Evolutionary conservation across 1,140 invertebrate species (phyloP).

Genomic region (Helicoverpa armigera): DNA sequence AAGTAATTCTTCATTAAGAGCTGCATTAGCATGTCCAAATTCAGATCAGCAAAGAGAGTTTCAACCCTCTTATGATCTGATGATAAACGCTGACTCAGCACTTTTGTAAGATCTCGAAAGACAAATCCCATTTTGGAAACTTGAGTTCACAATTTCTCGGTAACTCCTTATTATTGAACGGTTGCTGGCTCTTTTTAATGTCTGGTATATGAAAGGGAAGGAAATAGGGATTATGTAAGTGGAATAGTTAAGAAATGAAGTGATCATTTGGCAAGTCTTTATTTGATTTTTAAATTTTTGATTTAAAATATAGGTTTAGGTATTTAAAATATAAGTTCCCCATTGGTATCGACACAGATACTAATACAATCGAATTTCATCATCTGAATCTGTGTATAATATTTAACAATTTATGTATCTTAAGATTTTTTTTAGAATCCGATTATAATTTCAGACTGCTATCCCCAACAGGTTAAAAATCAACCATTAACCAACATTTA

Average conservation of each 20-base stretch:
- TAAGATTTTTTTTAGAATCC: no score
- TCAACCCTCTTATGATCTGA: conserved; percentile 31
- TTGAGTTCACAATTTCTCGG: conserved; percentile 21
- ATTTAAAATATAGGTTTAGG: no score
- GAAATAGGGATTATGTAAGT: conserved; percentile 20
- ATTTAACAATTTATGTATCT: no score
- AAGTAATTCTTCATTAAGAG: conserved; percentile 3
- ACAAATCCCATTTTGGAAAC: conserved; percentile 44
- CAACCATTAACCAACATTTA: no score
- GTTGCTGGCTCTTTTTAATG: neutral
- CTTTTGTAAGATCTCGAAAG: conserved; percentile 30
- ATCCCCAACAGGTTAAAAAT: no score
- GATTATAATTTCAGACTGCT: no score
- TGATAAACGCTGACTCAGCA: conserved; percentile 34
- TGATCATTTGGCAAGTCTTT: conserved; percentile 9
- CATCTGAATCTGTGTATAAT: no score
- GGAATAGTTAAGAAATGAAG: conserved; percentile 25
- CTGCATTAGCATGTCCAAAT: conserved; percentile 25
- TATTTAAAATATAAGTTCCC: no score
- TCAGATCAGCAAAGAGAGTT: conserved; percentile 23
- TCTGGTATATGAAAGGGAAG: neutral
- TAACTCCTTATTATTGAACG: conserved; percentile 42
- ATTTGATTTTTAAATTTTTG: conserved; percentile 18
- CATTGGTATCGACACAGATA: no score
- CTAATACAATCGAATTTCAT: no score